Evolutionary conservation across 2,888 invertebrate species (phyloP).

Genomic region (Thumatha senex): DNA sequence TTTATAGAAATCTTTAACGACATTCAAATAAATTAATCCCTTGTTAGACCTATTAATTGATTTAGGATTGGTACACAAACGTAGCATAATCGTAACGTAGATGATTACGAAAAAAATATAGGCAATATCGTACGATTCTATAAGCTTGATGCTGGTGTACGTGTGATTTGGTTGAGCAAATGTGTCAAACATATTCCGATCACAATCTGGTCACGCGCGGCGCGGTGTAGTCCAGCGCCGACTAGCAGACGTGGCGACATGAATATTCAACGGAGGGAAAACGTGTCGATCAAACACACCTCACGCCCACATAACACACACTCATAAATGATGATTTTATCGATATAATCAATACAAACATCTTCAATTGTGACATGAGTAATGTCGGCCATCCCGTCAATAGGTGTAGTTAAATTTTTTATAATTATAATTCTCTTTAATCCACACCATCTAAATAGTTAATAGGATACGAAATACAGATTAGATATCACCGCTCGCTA

Average conservation of each 20-base stretch:
- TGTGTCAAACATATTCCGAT: background rate
- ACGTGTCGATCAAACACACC: background rate
- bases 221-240: background rate
- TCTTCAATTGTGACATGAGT: background rate
- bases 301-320: background rate
- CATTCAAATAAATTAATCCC: no score
- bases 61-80: no score
- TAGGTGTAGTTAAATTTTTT: no score
- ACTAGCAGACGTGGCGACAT: background rate
- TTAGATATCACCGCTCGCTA: no score
- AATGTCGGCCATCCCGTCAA: no score
- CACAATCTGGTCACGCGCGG: constrained; percentile 3
- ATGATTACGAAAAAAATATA: background rate
- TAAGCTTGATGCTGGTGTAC: background rate
- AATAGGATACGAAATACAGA: no score
- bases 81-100: no score
- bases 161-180: background rate
- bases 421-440: no score
- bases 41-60: no score
- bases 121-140: background rate
- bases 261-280: constrained; percentile 1
- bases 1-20: no score
- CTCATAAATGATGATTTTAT: no score
- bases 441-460: no score
- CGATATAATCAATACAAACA: background rate